Conservation (phyloP, 2,113 vertebrate species). For the Psammodynastes pulverulentus region DNA sequence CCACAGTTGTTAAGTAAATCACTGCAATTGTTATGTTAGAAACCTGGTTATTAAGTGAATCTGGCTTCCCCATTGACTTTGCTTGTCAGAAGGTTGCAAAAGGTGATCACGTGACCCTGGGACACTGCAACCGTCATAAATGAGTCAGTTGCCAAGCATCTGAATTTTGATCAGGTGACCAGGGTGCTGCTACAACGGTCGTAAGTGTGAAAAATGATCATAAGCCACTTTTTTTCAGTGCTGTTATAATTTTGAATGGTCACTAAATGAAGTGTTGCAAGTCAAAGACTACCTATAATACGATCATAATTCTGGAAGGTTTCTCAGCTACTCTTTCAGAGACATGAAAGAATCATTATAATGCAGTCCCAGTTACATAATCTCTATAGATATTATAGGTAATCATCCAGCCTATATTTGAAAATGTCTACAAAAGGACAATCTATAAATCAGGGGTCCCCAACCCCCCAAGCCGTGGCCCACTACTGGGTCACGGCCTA, state of each 20-base stretch:
- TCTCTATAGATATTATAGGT: neutral
- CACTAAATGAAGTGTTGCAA: neutral
- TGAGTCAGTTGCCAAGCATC: neutral
- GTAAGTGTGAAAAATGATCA: neutral
- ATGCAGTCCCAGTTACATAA: neutral
- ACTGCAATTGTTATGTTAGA: neutral
- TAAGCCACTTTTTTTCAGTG: neutral
- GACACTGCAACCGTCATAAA: neutral
- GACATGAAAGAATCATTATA: neutral
- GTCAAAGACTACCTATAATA: neutral
- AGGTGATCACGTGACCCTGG: neutral
- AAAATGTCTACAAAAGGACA: neutral
- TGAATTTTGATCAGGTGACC: neutral
- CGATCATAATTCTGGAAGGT: neutral
- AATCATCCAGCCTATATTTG: neutral
- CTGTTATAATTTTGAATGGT: neutral
- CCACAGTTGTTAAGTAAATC: neutral
- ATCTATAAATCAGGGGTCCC: neutral
- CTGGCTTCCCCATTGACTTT: neutral
- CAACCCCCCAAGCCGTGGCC: neutral
- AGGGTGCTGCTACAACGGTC: neutral
- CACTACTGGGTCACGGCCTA: neutral
- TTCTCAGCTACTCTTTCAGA: neutral
- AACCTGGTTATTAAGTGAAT: neutral
- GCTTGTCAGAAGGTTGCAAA: neutral